phyloP scores from a whole-genome alignment of 2,797 vertebrate species.

The Varecia variegata region DNA sequence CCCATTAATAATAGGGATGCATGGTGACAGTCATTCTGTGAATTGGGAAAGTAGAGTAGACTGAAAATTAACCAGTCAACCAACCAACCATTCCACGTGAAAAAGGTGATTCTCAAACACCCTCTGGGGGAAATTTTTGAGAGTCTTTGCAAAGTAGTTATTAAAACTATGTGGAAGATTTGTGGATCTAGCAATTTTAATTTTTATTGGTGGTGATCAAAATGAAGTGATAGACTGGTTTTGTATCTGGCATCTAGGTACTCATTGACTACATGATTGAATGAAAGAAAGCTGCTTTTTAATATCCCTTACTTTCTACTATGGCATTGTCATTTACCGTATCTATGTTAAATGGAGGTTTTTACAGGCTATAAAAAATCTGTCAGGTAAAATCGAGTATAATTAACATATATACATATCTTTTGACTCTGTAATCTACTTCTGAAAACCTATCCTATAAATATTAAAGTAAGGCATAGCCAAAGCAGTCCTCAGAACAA shows the following conservation, averaged over 20 bases:
- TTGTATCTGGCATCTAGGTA: not conserved
- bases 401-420: not conserved
- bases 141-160: not conserved
- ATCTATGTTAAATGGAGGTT: slow-evolving; percentile 1
- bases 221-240: not conserved
- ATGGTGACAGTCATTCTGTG: not conserved
- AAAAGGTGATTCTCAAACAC: not conserved
- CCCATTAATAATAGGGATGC: not conserved
- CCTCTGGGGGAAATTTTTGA: not conserved
- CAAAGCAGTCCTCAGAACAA: not conserved
- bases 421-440: not conserved
- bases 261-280: not conserved
- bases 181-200: not conserved
- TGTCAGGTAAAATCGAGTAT: not conserved
- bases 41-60: not conserved
- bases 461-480: not conserved
- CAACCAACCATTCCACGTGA: not conserved
- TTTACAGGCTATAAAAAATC: not conserved
- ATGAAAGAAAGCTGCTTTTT: not conserved
- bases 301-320: not conserved
- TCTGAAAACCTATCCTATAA: slow-evolving; percentile 26
- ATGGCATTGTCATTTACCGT: not conserved
- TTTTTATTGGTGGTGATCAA: slow-evolving; percentile 29
- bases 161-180: not conserved
- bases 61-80: not conserved